Percentiles rank a stretch among this genome's conserved stretches.
Conservation (phyloP, 1,140 invertebrate species). For the Leptopilina clavipes region DNA sequence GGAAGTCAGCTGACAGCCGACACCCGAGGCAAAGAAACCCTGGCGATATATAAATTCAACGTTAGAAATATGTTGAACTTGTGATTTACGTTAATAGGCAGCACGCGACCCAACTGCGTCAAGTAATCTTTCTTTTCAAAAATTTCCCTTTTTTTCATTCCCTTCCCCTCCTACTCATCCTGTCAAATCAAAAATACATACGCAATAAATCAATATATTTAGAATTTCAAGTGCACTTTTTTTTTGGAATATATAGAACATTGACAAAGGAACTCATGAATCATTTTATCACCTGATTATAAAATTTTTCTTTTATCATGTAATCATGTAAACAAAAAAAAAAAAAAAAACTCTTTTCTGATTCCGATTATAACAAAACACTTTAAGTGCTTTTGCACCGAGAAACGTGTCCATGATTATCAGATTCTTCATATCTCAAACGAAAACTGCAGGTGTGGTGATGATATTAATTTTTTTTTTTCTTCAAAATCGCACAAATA, state of each 20-base stretch:
- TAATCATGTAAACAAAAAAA: conserved; percentile 4
- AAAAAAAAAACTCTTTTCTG: neutral
- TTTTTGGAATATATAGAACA: no score
- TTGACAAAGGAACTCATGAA: neutral
- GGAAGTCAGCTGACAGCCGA: conserved; percentile 64
- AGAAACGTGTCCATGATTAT: neutral
- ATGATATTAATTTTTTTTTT: neutral
- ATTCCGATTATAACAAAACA: neutral
- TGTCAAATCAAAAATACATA: no score
- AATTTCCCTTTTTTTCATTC: conserved; percentile 9
- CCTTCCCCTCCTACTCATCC: no score
- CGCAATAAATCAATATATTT: neutral
- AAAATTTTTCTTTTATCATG: neutral
- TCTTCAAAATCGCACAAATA: no score
- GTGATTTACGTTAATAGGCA: conserved; percentile 58
- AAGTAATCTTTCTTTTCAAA: conserved; percentile 37
- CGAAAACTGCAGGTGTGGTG: neutral
- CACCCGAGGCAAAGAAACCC: conserved; percentile 53
- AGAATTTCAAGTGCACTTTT: conserved; percentile 1
- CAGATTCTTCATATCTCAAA: neutral
- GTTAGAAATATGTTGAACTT: conserved; percentile 53
- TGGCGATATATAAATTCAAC: conserved; percentile 44
- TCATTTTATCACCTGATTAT: neutral
- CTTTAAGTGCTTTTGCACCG: neutral
- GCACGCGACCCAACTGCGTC: conserved; percentile 39